Evolutionary conservation across 2,888 invertebrate species (phyloP), one percentile per base, ranked within the genome.

Genomic region (Siphlonurus alternatus): DNA sequence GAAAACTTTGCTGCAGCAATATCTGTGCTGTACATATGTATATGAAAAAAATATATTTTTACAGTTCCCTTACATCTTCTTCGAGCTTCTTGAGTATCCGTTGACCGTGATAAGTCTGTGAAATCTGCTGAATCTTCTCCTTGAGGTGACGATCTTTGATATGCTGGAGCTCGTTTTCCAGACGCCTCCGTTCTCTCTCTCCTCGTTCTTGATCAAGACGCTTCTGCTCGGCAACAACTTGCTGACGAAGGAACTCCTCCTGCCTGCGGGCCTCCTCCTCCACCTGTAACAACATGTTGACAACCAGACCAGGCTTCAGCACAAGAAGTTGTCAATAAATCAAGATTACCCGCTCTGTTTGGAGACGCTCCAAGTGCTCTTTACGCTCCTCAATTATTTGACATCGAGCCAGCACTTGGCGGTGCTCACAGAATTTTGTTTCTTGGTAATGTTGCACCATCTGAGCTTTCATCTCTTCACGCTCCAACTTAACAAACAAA

Each of bases 371-470:
- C 67, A 96, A 88, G 74, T 92, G 91, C 76, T 97, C 96, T 76
- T 98, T 97, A 64, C 97, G 82, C 73, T 94, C 93, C 77, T 98
- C 98, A 71, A 99, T 98, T 72, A 94, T 95, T 78, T 94, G 92
- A 74, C 95, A 92, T 1, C 99, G 83, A 73, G 89, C 89, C 70
- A 98, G 79, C 70, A 98, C 92, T 64, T 89, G 83, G 71, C 89
- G 86, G 74, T 97, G 97, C 71, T 97, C 96, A 61, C 87, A 83
- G 23, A 80, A 82, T 75, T 90, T 91, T 68, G 86, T 89, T 73
- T 90, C 88, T 72, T 91, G 88, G 75, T 93, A 92, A 73, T 88
- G 86, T 67, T 84, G 83, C 5, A 88, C 89, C 83, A 92, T 86
- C 67, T 81, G 79, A 1, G 76, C 74, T 54, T 89, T 82, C 3